Percentiles rank a stretch among this genome's conserved stretches.
Conservation (phyloP, 1,140 invertebrate species). For the Rhyacophila brunnea region DNA sequence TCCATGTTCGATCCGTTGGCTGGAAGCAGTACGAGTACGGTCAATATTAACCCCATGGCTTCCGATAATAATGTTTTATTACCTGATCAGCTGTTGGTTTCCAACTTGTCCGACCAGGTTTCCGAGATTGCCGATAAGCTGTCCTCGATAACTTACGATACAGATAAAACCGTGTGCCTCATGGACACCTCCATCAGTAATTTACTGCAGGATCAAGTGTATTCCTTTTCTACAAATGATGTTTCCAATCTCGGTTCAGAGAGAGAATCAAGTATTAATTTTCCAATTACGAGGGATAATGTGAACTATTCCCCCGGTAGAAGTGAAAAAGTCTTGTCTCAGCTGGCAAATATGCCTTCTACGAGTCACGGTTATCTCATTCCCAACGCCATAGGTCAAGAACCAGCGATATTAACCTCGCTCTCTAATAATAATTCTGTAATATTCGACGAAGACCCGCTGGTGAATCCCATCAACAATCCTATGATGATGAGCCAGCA, state of each 20-base stretch:
- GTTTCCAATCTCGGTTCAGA: constrained; percentile 42
- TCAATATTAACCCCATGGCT: constrained; percentile 20
- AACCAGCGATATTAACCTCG: constrained; percentile 48
- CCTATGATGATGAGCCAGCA: constrained; percentile 17
- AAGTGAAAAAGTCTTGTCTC: constrained; percentile 42
- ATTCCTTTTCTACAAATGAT: constrained; percentile 50
- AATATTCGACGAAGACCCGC: constrained; percentile 44
- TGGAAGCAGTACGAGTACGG: constrained; percentile 31
- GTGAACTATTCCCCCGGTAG: constrained; percentile 32
- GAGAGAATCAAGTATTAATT: constrained; percentile 8
- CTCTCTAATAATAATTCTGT: constrained; percentile 49
- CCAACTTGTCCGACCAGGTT: constrained; percentile 51
- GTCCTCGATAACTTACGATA: constrained; percentile 43
- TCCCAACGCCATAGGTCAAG: constrained; percentile 55
- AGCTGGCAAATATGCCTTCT: constrained; percentile 47
- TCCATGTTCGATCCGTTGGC: constrained; percentile 54
- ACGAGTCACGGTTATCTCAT: constrained; percentile 59
- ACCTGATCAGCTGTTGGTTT: constrained; percentile 49
- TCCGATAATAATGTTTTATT: constrained; percentile 41
- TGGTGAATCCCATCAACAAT: constrained; percentile 21
- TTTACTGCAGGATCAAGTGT: constrained; percentile 33
- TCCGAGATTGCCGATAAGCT: constrained; percentile 51
- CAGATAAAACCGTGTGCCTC: constrained; percentile 10
- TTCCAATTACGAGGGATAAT: constrained; percentile 25
- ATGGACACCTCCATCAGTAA: constrained; percentile 29